phyloP scores from a whole-genome alignment of 2,113 vertebrate genomes.

The Lanius ludovicianus region DNA sequence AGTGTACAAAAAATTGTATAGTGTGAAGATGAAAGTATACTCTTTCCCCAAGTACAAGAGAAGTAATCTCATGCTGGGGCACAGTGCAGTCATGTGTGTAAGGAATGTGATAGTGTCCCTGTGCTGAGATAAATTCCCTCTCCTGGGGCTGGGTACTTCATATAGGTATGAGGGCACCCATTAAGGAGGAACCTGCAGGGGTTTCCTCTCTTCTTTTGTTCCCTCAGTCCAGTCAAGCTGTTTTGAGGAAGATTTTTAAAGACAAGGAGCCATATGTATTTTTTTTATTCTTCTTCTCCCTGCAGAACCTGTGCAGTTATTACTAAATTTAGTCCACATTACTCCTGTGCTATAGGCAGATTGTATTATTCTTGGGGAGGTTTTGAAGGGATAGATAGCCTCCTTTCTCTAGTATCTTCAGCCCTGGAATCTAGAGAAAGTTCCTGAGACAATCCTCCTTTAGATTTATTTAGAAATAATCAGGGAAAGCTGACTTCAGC shows the following conservation, averaged over 20 bases:
- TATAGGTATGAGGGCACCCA: neutral
- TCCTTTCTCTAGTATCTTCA: neutral
- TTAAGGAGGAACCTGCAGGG: neutral
- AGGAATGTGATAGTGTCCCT: neutral
- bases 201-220: neutral
- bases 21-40: neutral
- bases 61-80: neutral
- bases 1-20: neutral
- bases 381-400: neutral
- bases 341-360: neutral
- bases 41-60: neutral
- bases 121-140: neutral
- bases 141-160: neutral
- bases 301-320: neutral
- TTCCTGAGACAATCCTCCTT: neutral
- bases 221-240: neutral
- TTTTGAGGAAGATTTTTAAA: neutral
- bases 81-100: fast-evolving
- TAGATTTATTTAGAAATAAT: neutral
- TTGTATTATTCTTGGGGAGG: neutral
- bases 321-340: neutral
- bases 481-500: neutral
- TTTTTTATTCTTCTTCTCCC: neutral
- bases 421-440: neutral
- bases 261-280: neutral